Base-by-base conservation (phyloP, 2,888 invertebrate genomes). In the Euproctis similis region DNA sequence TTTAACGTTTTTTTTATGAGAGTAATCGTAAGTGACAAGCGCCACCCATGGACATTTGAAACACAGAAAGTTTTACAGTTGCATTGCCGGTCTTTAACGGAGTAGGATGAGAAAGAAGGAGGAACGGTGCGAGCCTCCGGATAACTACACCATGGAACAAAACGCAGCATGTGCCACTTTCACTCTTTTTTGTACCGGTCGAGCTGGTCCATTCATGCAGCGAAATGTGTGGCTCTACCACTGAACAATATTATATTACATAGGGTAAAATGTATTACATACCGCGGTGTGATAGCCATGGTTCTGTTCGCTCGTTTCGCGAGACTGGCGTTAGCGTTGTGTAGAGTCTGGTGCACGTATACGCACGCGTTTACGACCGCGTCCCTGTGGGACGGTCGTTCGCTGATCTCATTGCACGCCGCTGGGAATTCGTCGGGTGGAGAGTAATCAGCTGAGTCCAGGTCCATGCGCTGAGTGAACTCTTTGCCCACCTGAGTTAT, bases 301-400 rank as follows among this genome's bases (percentile, higher is more conserved):
- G 96, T 97, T 36, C 97, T 89, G 41, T 95, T 94, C 19, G 98
- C 98, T 24, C 97, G 88, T 75, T 97, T 97, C 4, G 92, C 91
- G 29, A 98, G 87, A 28, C 96, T 87, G 0, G 92, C 89, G 72
- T 99, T 99, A 27, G 98, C 97, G 59, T 94, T 93, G 71, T 98
- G 97, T 39, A 99, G 86, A 0, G 98, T 97, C 81, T 96, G 96
- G 75, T 99, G 99, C 13, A 98, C 98, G 71, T 97, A 98, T 8
- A 99, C 98, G 69, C 96, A 97, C 0, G 97, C 96, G 81, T 99
- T 98, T 59, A 98, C 95, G n/a, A 99, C 97, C 9, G 97, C 98
- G 59, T 97, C 96, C 30, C 98, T 88, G 76, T 98, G 97, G 5
- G 87, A 86, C 3, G 96, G 94, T 13, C 91, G 88, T 1, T 90